These are phyloP conservation scores for Apoderus coryli DNA, from an alignment of 2,888 invertebrate species.

Conservation along the genomic window DNA sequence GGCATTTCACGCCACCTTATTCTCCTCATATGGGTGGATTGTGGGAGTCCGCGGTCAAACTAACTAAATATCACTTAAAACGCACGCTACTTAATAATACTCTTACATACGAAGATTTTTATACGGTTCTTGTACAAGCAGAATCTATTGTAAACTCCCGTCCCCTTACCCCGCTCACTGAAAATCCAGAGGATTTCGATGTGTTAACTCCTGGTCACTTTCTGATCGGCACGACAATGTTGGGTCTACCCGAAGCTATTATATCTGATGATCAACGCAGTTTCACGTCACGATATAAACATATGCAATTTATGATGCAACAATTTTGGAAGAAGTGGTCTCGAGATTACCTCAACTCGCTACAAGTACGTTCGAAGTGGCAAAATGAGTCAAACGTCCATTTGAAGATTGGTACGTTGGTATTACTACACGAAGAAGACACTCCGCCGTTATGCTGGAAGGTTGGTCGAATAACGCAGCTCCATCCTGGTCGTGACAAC, in stretches of 20 bases:
- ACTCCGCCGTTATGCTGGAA: slow-evolving; percentile 11
- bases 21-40: no score
- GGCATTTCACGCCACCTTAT: slow-evolving; percentile 23
- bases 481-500: slow-evolving; percentile 12
- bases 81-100: slow-evolving; percentile 15
- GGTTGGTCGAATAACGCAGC: slow-evolving; percentile 9
- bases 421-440: slow-evolving; percentile 13
- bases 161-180: no score
- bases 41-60: no score
- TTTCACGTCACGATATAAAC: slow-evolving; percentile 16
- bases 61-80: slow-evolving; percentile 22
- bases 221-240: slow-evolving; percentile 15
- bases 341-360: slow-evolving; percentile 17
- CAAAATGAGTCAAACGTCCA: slow-evolving; percentile 1
- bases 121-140: slow-evolving; percentile 21
- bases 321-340: slow-evolving; percentile 16
- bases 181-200: no score
- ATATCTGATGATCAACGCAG: slow-evolving; percentile 9
- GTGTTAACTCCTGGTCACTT: no score
- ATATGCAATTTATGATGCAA: slow-evolving; percentile 14
- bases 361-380: slow-evolving; percentile 17
- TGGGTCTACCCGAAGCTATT: slow-evolving; percentile 15
- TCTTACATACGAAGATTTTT: slow-evolving; percentile 22
- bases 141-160: slow-evolving; percentile 23
- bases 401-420: slow-evolving; percentile 7